These are phyloP conservation scores for Tipula confusa DNA, from an alignment of 2,888 invertebrate genomes.

Conservation along the genomic window DNA sequence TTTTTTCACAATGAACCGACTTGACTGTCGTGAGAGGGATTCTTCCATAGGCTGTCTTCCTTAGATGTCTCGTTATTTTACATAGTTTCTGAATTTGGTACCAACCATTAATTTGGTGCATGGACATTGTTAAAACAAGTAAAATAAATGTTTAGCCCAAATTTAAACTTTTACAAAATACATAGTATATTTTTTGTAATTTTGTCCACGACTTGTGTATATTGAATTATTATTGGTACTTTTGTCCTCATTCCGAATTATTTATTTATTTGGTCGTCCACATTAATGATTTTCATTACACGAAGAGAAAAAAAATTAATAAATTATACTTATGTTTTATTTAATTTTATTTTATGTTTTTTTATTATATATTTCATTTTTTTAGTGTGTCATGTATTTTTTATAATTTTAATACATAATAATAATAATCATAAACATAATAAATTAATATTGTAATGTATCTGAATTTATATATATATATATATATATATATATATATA, in stretches of 20 bases:
- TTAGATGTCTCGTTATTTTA: too few species aligned
- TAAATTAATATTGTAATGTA: neutral
- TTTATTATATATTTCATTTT: constrained; percentile 12
- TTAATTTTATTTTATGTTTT: neutral
- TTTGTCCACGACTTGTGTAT: too few species aligned
- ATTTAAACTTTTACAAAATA: too few species aligned
- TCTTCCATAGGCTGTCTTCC: too few species aligned
- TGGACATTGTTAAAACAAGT: too few species aligned
- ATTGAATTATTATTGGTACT: neutral
- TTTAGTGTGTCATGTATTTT: constrained; percentile 17
- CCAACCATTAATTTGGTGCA: too few species aligned
- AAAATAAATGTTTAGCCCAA: too few species aligned
- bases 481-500: too few species aligned
- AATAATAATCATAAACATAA: neutral
- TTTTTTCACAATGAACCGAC: too few species aligned
- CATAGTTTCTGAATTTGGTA: too few species aligned
- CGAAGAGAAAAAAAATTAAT: neutral
- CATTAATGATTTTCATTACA: neutral
- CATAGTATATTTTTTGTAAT: too few species aligned
- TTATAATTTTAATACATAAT: constrained; percentile 9
- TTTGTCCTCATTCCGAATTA: neutral
- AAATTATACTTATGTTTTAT: neutral
- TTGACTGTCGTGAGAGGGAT: too few species aligned
- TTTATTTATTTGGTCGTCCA: neutral
- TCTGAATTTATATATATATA: neutral